These are phyloP conservation scores for Capromys pilorides DNA, from an alignment of 2,797 vertebrate species.

Conservation along the genomic window DNA sequence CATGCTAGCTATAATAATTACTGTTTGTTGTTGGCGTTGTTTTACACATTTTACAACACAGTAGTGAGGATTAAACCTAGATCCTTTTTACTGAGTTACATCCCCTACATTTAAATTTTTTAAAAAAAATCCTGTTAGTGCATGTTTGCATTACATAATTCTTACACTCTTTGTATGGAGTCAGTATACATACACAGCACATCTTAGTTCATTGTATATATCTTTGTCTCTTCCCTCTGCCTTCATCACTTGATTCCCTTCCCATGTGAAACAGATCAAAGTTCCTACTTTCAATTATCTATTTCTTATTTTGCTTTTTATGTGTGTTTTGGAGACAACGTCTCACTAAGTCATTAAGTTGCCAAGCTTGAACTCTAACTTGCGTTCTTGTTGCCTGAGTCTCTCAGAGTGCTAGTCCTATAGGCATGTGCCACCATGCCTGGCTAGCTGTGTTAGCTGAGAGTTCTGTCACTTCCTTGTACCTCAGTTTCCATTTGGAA, in stretches of 20 bases:
- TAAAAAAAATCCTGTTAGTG: background rate
- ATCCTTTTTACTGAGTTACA: background rate
- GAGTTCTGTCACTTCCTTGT: background rate
- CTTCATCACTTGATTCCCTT: background rate
- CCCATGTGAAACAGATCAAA: background rate
- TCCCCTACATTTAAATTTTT: background rate
- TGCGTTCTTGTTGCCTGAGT: too few species aligned
- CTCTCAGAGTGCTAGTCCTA: background rate
- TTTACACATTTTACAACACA: background rate
- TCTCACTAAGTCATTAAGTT: background rate
- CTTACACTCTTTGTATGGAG: background rate
- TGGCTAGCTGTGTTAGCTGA: constrained; percentile 41
- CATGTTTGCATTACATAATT: background rate
- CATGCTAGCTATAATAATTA: constrained; percentile 41
- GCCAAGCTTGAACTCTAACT: background rate
- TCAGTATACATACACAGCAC: background rate
- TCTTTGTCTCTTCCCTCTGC: background rate
- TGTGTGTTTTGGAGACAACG: background rate
- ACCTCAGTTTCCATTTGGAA: constrained; percentile 33
- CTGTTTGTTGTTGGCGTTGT: background rate
- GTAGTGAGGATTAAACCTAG: background rate
- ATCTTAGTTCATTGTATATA: background rate
- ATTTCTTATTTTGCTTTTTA: background rate
- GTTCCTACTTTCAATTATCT: background rate
- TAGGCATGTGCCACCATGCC: background rate